A percentile compares a stretch with the other conserved stretches of the same genome.
Conservation (phyloP, 2,113 vertebrate genomes). For the Trematomus loennbergii region DNA sequence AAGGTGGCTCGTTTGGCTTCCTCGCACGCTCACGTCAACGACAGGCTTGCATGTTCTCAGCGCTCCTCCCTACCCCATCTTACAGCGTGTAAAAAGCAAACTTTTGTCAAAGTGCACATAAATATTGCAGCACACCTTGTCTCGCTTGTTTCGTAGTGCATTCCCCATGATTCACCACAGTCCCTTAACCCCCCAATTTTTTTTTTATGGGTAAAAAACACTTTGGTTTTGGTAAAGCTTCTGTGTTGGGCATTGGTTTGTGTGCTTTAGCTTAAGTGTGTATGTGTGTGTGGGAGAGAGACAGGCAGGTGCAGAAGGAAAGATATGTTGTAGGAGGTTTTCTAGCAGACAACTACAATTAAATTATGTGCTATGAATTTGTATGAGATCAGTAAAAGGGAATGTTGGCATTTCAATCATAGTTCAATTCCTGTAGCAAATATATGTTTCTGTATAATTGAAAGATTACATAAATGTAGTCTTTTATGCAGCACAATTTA, state of each 20-base stretch:
- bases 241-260: conserved; percentile 23
- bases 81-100: conserved; percentile 60
- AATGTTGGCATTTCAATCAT: conserved; percentile 4
- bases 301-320: conserved; percentile 18
- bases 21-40: conserved; percentile 25
- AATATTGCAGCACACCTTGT: conserved; percentile 75
- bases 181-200: conserved; percentile 37
- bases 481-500: background rate
- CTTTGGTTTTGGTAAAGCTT: conserved; percentile 55
- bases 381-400: conserved; percentile 21
- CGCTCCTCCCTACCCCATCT: conserved; percentile 27
- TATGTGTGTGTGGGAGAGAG: conserved; percentile 17
- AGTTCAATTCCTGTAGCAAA: background rate
- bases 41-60: conserved; percentile 48
- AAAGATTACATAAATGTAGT: background rate
- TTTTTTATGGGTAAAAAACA: conserved; percentile 36
- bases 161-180: conserved; percentile 60
- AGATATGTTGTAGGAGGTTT: conserved; percentile 37
- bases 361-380: conserved; percentile 41
- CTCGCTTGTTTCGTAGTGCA: conserved; percentile 62
- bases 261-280: background rate
- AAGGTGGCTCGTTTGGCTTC: conserved; percentile 36
- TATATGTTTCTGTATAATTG: background rate
- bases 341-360: conserved; percentile 21
- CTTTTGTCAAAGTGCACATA: conserved; percentile 72